Conservation (phyloP, 2,888 invertebrate species). For the Lomographa bimaculata region DNA sequence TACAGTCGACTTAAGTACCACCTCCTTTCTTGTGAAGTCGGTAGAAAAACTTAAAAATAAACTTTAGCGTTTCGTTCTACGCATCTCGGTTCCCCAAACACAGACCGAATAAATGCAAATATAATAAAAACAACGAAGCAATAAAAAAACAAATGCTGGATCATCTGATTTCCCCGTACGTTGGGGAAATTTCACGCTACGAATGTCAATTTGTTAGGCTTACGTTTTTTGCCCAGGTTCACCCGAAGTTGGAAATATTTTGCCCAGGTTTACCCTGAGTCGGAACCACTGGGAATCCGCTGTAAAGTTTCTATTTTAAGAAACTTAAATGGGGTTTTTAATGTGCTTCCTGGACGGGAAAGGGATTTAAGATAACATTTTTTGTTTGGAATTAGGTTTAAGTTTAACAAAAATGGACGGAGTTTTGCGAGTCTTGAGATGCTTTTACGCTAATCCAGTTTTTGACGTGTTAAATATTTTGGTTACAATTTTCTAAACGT, state of each 20-base stretch:
- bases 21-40: too few species aligned
- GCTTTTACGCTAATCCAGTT: too few species aligned
- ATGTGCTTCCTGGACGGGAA: conserved; percentile 9
- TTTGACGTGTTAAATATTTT: too few species aligned
- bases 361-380: background rate
- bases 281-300: conserved; percentile 3
- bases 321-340: conserved; percentile 18
- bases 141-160: conserved; percentile 23
- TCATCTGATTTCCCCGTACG: conserved; percentile 20
- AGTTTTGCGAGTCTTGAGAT: too few species aligned
- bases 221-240: conserved; percentile 2
- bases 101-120: conserved; percentile 16
- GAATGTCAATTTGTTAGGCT: conserved; percentile 26
- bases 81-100: too few species aligned
- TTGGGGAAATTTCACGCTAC: conserved; percentile 33
- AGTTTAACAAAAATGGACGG: too few species aligned
- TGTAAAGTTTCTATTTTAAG: conserved; percentile 12
- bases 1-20: too few species aligned
- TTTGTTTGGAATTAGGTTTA: too few species aligned
- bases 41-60: too few species aligned
- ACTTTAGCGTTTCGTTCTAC: too few species aligned
- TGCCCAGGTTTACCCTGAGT: conserved; percentile 6
- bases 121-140: conserved; percentile 21
- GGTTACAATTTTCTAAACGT: too few species aligned
- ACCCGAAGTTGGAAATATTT: conserved; percentile 7